Conservation (phyloP, 1,140 invertebrate genomes). For the Ylistrum balloti region DNA sequence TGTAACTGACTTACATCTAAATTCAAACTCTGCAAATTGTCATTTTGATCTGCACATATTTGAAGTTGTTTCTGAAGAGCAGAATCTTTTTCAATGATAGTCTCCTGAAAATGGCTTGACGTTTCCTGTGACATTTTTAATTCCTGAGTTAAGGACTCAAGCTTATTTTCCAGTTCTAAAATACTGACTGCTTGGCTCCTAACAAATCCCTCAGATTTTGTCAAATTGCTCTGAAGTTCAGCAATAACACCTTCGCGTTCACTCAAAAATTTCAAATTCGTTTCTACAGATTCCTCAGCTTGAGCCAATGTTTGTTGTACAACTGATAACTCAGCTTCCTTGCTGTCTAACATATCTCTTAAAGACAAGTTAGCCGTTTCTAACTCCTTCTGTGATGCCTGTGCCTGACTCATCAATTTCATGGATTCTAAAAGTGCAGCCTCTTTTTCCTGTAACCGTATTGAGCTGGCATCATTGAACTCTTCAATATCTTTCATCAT, state of each 20-base stretch:
- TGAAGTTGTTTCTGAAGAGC: slow-evolving; percentile 13
- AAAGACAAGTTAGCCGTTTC: slow-evolving; percentile 51
- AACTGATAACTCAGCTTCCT: not conserved
- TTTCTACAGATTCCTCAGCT: not conserved
- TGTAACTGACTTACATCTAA: not conserved
- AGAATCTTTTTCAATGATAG: not conserved
- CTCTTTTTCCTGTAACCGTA: not conserved
- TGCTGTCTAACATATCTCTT: slow-evolving; percentile 41
- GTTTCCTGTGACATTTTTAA: not conserved
- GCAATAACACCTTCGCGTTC: not conserved
- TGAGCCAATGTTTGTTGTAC: not conserved
- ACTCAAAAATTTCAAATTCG: not conserved
- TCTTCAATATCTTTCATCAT: slow-evolving; percentile 45
- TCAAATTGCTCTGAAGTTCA: slow-evolving; percentile 3
- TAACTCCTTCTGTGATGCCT: slow-evolving; percentile 48
- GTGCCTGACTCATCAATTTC: not conserved
- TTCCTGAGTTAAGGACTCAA: not conserved
- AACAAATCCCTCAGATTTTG: not conserved
- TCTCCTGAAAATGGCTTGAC: not conserved
- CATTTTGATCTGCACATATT: not conserved
- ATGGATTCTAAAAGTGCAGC: not conserved
- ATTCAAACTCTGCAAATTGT: not conserved
- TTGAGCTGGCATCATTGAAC: slow-evolving; percentile 43
- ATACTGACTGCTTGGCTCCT: not conserved
- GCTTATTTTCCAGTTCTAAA: not conserved